phyloP scores from a whole-genome alignment of 1,140 invertebrate genomes.

The Leptinotarsa undecemlineata region DNA sequence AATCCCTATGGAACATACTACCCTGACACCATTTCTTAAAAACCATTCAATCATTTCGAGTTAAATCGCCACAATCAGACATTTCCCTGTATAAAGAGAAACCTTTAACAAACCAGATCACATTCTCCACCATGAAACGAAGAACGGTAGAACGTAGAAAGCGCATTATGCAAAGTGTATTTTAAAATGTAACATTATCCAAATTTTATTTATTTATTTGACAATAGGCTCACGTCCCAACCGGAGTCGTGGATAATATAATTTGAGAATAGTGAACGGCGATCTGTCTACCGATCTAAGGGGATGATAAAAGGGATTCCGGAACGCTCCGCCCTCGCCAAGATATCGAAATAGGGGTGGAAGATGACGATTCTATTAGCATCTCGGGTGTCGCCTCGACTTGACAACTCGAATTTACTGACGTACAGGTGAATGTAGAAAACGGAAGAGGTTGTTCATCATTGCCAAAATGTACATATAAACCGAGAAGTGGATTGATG shows the following conservation, averaged over 20 bases:
- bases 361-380: slow-evolving; percentile 29
- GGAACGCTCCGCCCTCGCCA: slow-evolving; percentile 20
- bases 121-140: slow-evolving; percentile 47
- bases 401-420: slow-evolving; percentile 9
- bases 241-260: slow-evolving; percentile 51
- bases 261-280: slow-evolving; percentile 55
- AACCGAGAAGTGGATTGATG: no score
- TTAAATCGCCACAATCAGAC: background rate
- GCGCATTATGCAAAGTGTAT: slow-evolving; percentile 56
- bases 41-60: no score
- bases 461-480: background rate
- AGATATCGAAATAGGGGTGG: slow-evolving; percentile 20
- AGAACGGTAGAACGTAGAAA: slow-evolving; percentile 30
- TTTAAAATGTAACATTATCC: slow-evolving; percentile 56
- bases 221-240: slow-evolving; percentile 56
- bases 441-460: background rate
- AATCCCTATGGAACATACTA: no score
- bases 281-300: slow-evolving; percentile 51
- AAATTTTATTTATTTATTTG: slow-evolving; percentile 58
- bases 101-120: slow-evolving; percentile 50
- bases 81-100: background rate
- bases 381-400: slow-evolving; percentile 24
- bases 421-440: slow-evolving; percentile 6
- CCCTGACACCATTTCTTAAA: no score
- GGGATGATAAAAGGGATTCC: slow-evolving; percentile 32